phyloP scores from a whole-genome alignment of 2,797 vertebrate genomes.

The Sebastes dallii region DNA sequence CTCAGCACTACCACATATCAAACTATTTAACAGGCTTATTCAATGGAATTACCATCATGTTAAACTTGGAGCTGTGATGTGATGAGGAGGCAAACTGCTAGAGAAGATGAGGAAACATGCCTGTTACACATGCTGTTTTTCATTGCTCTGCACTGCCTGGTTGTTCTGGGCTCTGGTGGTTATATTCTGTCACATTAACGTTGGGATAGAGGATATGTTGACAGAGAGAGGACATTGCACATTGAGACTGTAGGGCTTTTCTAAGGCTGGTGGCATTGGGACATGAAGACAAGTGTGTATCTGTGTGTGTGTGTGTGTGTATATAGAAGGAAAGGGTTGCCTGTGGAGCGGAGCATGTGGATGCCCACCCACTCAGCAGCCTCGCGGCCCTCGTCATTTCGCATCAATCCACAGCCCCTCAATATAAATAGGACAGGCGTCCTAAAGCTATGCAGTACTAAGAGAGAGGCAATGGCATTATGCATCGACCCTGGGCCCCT shows the following conservation, averaged over 20 bases:
- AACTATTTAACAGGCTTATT: neutral
- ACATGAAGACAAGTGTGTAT: slow-evolving; percentile 75
- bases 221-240: slow-evolving; percentile 82
- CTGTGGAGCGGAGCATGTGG: slow-evolving; percentile 81
- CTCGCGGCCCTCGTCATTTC: slow-evolving; percentile 83
- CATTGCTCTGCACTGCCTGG: slow-evolving; percentile 49
- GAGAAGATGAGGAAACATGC: slow-evolving; percentile 50
- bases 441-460: slow-evolving; percentile 77
- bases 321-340: slow-evolving; percentile 63
- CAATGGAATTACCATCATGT: slow-evolving; percentile 2
- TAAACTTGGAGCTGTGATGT: slow-evolving; percentile 8
- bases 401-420: slow-evolving; percentile 83
- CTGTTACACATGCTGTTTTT: slow-evolving; percentile 53
- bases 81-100: slow-evolving; percentile 41
- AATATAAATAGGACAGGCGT: slow-evolving; percentile 84
- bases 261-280: slow-evolving; percentile 74
- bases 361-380: slow-evolving; percentile 79
- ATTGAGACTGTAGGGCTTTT: slow-evolving; percentile 76
- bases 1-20: neutral
- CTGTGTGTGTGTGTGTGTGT: slow-evolving; percentile 34
- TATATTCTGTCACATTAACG: slow-evolving; percentile 82
- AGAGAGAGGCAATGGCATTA: slow-evolving; percentile 74
- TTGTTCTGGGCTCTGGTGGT: slow-evolving; percentile 73
- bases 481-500: slow-evolving; percentile 69
- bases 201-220: slow-evolving; percentile 75